Conservation (phyloP, 2,888 invertebrate genomes). For the Tipula lateralis region DNA sequence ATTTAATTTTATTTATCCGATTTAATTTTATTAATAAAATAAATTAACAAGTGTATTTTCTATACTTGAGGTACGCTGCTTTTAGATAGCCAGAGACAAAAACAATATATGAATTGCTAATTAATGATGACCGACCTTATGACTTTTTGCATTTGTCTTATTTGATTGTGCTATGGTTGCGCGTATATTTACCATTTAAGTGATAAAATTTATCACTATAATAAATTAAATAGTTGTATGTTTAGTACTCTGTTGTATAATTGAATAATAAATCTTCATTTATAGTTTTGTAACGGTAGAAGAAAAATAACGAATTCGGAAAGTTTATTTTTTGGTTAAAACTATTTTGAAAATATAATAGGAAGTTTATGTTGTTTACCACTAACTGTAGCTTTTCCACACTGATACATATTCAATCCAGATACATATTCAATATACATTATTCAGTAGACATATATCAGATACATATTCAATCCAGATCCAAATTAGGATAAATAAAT, state of each 20-base stretch:
- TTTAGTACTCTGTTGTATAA: background rate
- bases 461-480: too few species aligned
- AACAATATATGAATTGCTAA: background rate
- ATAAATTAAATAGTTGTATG: background rate
- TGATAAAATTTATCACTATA: background rate
- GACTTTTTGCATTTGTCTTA: too few species aligned
- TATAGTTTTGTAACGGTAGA: background rate
- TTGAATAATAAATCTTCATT: conserved; percentile 11
- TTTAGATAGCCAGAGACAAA: background rate
- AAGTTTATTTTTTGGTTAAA: background rate
- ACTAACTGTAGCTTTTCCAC: too few species aligned
- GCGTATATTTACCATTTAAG: background rate
- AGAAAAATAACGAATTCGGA: background rate
- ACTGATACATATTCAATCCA: too few species aligned
- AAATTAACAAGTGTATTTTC: conserved; percentile 12
- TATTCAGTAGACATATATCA: too few species aligned
- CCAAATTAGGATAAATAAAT: too few species aligned
- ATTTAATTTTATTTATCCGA: conserved; percentile 7
- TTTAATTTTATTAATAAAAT: background rate
- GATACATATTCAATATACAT: too few species aligned
- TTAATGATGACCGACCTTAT: background rate
- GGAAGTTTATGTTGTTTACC: background rate
- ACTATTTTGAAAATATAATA: background rate
- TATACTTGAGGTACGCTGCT: background rate
- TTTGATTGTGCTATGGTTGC: background rate